phyloP scores from a whole-genome alignment of 2,888 invertebrate species.

The Trichopria drosophilae region DNA sequence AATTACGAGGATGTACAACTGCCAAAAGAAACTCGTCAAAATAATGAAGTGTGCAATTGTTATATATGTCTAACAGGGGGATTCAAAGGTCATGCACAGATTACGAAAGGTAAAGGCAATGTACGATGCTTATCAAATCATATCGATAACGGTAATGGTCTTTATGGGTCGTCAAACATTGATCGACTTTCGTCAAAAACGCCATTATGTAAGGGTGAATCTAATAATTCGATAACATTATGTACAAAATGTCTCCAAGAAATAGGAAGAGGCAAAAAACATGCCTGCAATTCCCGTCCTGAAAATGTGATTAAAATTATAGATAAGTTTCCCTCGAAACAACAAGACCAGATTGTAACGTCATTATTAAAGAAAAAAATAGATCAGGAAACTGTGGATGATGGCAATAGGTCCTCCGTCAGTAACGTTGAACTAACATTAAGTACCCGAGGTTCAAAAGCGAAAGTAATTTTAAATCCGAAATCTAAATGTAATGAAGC shows the following conservation, averaged over 20 bases:
- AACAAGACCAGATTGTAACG: no score
- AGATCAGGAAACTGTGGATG: neutral
- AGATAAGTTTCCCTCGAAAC: no score
- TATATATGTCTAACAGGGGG: neutral
- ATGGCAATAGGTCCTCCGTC: neutral
- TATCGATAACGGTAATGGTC: neutral
- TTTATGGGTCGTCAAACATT: neutral
- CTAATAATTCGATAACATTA: no score
- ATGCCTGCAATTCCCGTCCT: no score
- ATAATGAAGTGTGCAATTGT: neutral
- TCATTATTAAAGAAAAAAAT: no score
- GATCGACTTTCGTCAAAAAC: neutral
- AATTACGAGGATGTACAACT: neutral
- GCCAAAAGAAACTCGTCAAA: neutral
- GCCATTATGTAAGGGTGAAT: no score
- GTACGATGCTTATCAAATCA: neutral
- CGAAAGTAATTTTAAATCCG: slow-evolving; percentile 5
- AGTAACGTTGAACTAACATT: slow-evolving; percentile 7
- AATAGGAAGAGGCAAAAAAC: no score
- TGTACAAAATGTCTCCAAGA: no score
- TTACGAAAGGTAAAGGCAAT: slow-evolving; percentile 1
- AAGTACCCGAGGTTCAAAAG: slow-evolving; percentile 2
- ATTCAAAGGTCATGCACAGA: neutral
- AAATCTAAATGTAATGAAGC: slow-evolving; percentile 3
- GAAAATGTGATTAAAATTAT: slow-evolving; percentile 11